Evolutionary conservation across 2,888 invertebrate species (phyloP).

Genomic region (Lasius platythorax): DNA sequence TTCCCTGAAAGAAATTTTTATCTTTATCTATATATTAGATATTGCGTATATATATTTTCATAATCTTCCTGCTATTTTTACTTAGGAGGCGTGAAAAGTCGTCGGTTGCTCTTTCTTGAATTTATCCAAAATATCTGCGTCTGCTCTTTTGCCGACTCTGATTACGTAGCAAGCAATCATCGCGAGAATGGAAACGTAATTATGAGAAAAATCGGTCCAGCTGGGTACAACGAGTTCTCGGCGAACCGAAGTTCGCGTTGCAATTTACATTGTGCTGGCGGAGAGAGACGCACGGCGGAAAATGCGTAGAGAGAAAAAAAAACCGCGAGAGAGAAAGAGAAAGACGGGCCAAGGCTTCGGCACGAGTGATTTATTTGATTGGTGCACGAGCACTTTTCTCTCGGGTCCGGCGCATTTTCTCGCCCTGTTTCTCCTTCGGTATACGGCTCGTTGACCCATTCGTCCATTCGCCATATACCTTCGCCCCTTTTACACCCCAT

Average conservation of each 20-base stretch:
- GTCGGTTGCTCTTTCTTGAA: neutral
- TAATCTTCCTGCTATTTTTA: neutral
- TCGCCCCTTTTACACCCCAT: constrained; percentile 69
- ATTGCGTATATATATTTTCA: neutral
- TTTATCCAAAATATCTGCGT: neutral
- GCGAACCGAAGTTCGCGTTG: neutral
- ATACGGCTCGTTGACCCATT: constrained; percentile 70
- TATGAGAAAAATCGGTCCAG: constrained; percentile 22
- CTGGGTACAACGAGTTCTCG: neutral
- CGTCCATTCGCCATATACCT: constrained; percentile 58
- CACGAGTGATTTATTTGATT: constrained; percentile 57
- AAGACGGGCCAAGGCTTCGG: constrained; percentile 7
- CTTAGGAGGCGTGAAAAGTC: neutral
- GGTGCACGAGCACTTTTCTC: constrained; percentile 31
- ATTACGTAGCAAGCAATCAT: constrained; percentile 29
- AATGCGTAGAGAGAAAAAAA: constrained; percentile 28
- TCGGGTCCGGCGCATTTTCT: constrained; percentile 54
- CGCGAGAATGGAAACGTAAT: constrained; percentile 11
- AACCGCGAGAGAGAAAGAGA: neutral
- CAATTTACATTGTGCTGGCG: constrained; percentile 29
- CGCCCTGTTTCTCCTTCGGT: constrained; percentile 55
- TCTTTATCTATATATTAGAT: neutral
- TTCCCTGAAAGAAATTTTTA: neutral
- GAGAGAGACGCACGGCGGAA: constrained; percentile 14
- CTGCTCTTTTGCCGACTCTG: neutral